These are phyloP conservation scores for Raja brachyura DNA, from an alignment of 2,113 vertebrate genomes.

Conservation along the genomic window DNA sequence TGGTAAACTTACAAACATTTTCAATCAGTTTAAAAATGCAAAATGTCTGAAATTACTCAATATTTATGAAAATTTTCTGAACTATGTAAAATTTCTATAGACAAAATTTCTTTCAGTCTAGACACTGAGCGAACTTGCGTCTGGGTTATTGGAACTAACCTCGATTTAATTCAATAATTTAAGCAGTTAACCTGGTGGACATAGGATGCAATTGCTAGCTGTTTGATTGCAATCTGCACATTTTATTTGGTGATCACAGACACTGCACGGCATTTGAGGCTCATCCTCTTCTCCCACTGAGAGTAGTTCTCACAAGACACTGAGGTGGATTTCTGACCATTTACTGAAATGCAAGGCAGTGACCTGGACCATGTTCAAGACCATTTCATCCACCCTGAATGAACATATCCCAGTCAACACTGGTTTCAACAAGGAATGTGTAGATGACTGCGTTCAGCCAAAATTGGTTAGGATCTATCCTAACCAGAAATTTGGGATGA, in stretches of 20 bases:
- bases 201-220: background rate
- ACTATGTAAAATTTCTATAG: background rate
- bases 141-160: background rate
- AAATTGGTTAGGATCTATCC: too few relatives aligned
- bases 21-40: background rate
- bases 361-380: background rate
- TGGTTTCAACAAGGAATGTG: too few relatives aligned
- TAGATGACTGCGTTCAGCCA: too few relatives aligned
- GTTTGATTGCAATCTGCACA: background rate
- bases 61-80: background rate
- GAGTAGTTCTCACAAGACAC: background rate
- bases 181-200: background rate
- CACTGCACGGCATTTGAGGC: background rate
- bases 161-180: background rate
- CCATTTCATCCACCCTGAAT: too few relatives aligned
- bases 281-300: background rate
- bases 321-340: background rate
- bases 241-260: background rate
- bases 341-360: background rate
- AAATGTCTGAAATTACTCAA: background rate
- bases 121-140: background rate
- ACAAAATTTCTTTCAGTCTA: background rate
- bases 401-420: too few relatives aligned
- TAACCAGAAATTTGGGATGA: too few relatives aligned
- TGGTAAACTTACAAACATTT: background rate